Evolutionary conservation across 92 coral and sea anemone genomes (phyloP).

Genomic region (Metridium senile): DNA sequence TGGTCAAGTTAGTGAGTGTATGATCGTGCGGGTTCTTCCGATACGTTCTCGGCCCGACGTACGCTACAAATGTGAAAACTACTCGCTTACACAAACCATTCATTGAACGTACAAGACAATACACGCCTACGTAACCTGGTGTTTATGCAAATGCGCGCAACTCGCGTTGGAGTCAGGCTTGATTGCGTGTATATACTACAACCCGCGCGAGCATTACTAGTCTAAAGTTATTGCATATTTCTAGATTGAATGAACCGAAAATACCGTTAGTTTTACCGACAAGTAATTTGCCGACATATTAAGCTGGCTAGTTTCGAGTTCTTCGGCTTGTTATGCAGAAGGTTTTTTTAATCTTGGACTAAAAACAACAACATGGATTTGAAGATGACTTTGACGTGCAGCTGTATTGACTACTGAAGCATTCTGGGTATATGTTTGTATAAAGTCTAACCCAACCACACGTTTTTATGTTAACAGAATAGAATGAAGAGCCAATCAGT

Average conservation of each 20-base stretch:
- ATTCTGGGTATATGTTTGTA: conserved; percentile 60
- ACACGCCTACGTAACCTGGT: conserved; percentile 65
- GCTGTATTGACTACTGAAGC: conserved; percentile 47
- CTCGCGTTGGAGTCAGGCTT: conserved; percentile 30
- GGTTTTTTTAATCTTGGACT: conserved; percentile 9
- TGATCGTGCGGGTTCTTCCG: conserved; percentile 19
- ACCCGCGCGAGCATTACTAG: conserved; percentile 11
- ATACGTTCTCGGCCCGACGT: conserved; percentile 54
- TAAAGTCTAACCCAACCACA: conserved; percentile 44
- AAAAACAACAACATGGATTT: conserved; percentile 17
- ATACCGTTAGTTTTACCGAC: background rate
- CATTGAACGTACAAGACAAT: conserved; percentile 81
- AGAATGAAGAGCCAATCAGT: conserved; percentile 67
- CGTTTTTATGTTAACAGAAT: conserved; percentile 52
- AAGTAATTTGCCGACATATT: background rate
- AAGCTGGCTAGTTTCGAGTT: background rate
- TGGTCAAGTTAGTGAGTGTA: conserved; percentile 5
- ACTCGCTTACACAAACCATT: conserved; percentile 72
- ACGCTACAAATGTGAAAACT: conserved; percentile 65
- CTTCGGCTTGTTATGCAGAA: conserved; percentile 23
- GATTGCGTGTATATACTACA: conserved; percentile 23
- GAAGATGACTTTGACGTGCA: conserved; percentile 22
- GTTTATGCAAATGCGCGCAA: conserved; percentile 23
- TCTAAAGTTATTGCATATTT: conserved; percentile 1
- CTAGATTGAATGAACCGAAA: background rate